These are phyloP conservation scores for Bungarus multicinctus DNA, from an alignment of 2,113 vertebrate genomes.

Conservation along the genomic window DNA sequence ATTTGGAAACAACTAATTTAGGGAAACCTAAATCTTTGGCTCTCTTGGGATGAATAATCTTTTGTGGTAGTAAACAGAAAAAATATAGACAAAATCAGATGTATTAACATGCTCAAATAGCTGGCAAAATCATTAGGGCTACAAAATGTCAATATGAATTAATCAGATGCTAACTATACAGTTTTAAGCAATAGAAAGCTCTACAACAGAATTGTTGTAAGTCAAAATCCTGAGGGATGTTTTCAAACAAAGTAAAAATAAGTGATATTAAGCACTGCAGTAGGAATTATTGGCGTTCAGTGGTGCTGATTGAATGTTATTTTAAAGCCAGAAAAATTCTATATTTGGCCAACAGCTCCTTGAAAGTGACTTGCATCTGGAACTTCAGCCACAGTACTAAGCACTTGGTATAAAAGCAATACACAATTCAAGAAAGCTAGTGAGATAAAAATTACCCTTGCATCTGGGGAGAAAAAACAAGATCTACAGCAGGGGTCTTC, in stretches of 20 bases:
- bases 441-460: background rate
- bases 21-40: background rate
- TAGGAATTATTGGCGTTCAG: background rate
- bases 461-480: background rate
- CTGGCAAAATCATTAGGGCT: background rate
- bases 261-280: background rate
- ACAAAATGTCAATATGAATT: background rate
- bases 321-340: background rate
- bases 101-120: background rate
- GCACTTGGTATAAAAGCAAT: background rate
- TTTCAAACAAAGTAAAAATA: background rate
- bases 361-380: background rate
- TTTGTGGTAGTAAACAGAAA: background rate
- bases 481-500: background rate
- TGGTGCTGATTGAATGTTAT: no score
- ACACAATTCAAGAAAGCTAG: background rate
- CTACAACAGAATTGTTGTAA: background rate
- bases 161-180: background rate
- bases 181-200: background rate
- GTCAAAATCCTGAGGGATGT: background rate
- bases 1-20: background rate
- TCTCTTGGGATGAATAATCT: background rate
- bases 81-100: background rate
- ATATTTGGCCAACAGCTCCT: background rate
- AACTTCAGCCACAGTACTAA: constrained; percentile 1